These are phyloP conservation scores for Volucella bombylans DNA, from an alignment of 2,888 invertebrate genomes.

Conservation along the genomic window DNA sequence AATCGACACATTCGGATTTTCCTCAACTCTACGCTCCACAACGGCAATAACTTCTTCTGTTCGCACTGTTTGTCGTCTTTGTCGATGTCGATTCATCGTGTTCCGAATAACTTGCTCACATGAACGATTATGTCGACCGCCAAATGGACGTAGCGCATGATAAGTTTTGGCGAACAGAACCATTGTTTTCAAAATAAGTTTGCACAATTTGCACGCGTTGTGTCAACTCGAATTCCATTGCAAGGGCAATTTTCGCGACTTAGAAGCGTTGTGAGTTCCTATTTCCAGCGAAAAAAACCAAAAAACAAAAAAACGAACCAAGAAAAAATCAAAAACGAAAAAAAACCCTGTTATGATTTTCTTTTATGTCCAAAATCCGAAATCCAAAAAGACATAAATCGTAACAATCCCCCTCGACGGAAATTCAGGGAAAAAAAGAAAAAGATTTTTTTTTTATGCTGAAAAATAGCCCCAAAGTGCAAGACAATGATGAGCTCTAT, in stretches of 20 bases:
- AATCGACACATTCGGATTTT: no score
- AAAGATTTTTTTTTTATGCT: background rate
- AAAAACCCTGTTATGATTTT: slow-evolving; percentile 1
- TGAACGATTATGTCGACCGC: no score
- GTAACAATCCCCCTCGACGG: slow-evolving; percentile 29
- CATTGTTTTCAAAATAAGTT: no score
- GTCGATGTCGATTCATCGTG: no score
- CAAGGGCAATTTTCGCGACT: slow-evolving; percentile 67
- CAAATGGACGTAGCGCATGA: no score
- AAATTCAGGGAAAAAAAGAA: slow-evolving; percentile 9
- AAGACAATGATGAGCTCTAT: slow-evolving; percentile 79
- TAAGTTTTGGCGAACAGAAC: no score
- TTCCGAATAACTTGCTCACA: no score
- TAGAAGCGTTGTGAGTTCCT: slow-evolving; percentile 53
- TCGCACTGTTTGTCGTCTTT: no score
- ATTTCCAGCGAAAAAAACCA: slow-evolving; percentile 35
- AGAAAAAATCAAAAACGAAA: slow-evolving; percentile 29
- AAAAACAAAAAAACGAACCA: background rate
- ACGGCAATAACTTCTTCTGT: no score
- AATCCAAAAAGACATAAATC: background rate
- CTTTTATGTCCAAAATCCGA: no score
- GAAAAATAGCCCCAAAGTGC: background rate
- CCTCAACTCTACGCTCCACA: no score
- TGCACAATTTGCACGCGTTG: no score
- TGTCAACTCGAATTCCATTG: slow-evolving; percentile 61